Conservation (phyloP, 2,797 vertebrate species). For the Chromis chromis region DNA sequence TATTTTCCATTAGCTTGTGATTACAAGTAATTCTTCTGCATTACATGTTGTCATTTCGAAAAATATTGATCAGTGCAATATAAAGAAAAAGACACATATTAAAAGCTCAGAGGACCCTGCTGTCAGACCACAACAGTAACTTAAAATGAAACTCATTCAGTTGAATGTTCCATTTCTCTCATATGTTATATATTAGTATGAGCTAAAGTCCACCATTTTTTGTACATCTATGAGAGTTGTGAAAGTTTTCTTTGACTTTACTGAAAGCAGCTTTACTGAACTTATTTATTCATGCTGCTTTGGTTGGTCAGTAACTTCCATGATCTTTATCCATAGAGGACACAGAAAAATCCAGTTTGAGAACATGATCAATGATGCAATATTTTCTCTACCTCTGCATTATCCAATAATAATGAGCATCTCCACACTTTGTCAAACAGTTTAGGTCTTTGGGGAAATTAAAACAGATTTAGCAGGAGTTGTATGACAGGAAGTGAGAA, state of each 20-base stretch:
- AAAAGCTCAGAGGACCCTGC: neutral
- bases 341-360: neutral
- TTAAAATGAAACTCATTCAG: neutral
- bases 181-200: neutral
- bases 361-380: slow-evolving; percentile 1
- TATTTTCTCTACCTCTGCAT: slow-evolving; percentile 7
- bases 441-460: slow-evolving; percentile 43
- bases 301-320: neutral
- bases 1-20: neutral
- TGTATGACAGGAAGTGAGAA: neutral
- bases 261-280: neutral
- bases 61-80: too few relatives aligned
- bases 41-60: neutral
- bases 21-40: neutral
- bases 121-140: neutral
- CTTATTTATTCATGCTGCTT: neutral
- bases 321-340: neutral
- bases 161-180: neutral
- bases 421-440: slow-evolving; percentile 18
- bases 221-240: neutral
- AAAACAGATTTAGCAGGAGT: slow-evolving; percentile 24
- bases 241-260: neutral
- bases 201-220: neutral
- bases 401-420: slow-evolving; percentile 29
- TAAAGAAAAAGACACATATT: neutral